Evolutionary conservation across 2,113 vertebrate species (phyloP), one percentile per base, ranked within the genome.

Genomic region (Hirundichthys speculiger): DNA sequence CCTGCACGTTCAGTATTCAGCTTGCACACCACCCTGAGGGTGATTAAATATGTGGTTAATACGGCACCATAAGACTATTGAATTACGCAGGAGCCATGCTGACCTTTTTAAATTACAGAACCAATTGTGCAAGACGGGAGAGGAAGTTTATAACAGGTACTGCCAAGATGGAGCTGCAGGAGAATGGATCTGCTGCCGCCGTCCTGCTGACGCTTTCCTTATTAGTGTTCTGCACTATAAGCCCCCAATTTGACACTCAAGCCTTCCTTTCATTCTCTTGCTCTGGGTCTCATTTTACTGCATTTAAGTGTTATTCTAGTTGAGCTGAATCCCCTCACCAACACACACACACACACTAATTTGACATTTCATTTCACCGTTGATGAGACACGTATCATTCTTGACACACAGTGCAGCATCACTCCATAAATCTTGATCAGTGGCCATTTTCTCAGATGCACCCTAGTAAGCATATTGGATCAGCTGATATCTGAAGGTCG

Each of bases 41-140:
- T 90, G 90, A 92, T 93, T 93, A 90, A 92, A 92, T 92, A 92
- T 87, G 84, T 86, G 88, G 85, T 91, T 93, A 89, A 89, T 90
- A 88, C 80, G 81, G 86, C 86, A 56, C 82, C 81, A 82, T 84
- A 83, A 90, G 90, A 87, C 84, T 90, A 92, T 87, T 91, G 89
- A 93, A 93, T 92, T 92, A 92, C 79, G 69, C 83, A 54, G 73
- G 77, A 88, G 89, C 83, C 82, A 64, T 46, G 80, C 80, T 92
- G 90, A 92, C 92, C 91, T 93, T 93, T 92, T 86, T 86, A 88
- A 92, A 92, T 92, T 92, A 91, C 85, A 77, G 82, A 90, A 83
- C 72, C 88, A 90, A 91, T 91, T 89, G 90, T 88, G 89, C 82
- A 77, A 79, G 86, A 88, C 88, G 73, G 75, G 65, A 43, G 67